phyloP scores from a whole-genome alignment of 2,113 vertebrate genomes.

The Centropristis striata region DNA sequence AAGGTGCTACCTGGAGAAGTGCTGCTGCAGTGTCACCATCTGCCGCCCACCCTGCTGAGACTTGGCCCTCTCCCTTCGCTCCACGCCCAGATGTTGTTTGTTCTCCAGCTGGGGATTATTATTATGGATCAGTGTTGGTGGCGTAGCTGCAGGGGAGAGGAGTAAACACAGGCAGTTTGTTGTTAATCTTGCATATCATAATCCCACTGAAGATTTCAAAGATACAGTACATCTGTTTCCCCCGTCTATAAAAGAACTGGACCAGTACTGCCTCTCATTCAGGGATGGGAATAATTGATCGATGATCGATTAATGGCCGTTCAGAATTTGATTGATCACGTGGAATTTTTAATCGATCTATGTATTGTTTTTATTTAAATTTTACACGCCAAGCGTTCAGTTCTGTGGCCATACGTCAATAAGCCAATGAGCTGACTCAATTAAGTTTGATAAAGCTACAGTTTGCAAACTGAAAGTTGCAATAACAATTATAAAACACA shows the following conservation, averaged over 20 bases:
- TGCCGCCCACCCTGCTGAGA: conserved; percentile 65
- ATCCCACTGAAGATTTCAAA: conserved; percentile 50
- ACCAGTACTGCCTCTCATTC: too few relatives aligned
- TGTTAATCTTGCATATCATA: conserved; percentile 58
- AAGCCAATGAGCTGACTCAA: too few relatives aligned
- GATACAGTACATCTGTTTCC: conserved; percentile 51
- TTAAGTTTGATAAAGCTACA: too few relatives aligned
- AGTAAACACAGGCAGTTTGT: conserved; percentile 57
- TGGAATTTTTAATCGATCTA: too few relatives aligned
- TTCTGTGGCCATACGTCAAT: too few relatives aligned
- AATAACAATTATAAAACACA: too few relatives aligned
- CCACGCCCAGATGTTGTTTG: conserved; percentile 70
- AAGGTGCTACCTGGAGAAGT: conserved; percentile 79
- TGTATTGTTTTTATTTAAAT: too few relatives aligned
- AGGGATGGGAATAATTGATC: too few relatives aligned
- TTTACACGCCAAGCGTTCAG: too few relatives aligned
- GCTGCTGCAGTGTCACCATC: conserved; percentile 83
- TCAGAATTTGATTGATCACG: too few relatives aligned
- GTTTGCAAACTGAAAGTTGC: too few relatives aligned
- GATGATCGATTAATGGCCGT: too few relatives aligned
- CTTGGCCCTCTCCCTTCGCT: conserved; percentile 49
- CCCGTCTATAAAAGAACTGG: not conserved
- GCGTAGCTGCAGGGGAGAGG: conserved; percentile 69
- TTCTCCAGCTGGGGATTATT: conserved; percentile 61
- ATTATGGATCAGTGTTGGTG: conserved; percentile 48